Base-by-base conservation (phyloP, 2,888 invertebrate species). In the Myathropa florea region DNA sequence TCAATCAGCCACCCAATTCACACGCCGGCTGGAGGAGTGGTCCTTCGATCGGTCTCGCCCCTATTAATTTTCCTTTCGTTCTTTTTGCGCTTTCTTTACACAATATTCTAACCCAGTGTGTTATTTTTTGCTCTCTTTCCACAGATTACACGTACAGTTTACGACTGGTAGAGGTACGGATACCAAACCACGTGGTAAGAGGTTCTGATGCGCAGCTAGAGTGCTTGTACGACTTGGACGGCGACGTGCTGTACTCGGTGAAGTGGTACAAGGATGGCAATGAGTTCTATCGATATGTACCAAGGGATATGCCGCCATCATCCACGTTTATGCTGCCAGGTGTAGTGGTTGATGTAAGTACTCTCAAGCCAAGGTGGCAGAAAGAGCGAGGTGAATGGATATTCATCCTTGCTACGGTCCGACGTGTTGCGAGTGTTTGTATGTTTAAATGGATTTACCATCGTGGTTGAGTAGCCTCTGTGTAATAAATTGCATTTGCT, bases 181-280 rank as follows among this genome's bases (percentile, higher is more conserved):
- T 97, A 91, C 97, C 97, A 36, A 95, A 95, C 87, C 96, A 97
- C 93, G 96, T 96, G 90, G 95, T 97, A 70, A 94, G 96, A 89
- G 96, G 96, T 89, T 95, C 96, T 90, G 94, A 95, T 89, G 96
- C 96, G 65, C 94, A 95, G 88, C 93, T 97, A 89, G 96, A 96
- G 88, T 97, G 97, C 93, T 95, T 96, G 91, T 97, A 96, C 94
- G 95, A 96, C 92, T 94, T 97, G 91, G 96, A 97, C 89, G 95
- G 95, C 3, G 97, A 97, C 92, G 95, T 95, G 71, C 94, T 97
- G 64, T 97, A 97, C 93, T 97, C 97, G 60, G 97, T 97, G 91
- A 97, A 97, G 94, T 97, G 97, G 97, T 97, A 97, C 94, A 97
- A 97, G 93, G 97, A 97, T 92, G 97, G 97, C 89, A 95, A 96